Evolutionary conservation across 2,888 invertebrate genomes (phyloP).

Genomic region (Epicampocera succincta): DNA sequence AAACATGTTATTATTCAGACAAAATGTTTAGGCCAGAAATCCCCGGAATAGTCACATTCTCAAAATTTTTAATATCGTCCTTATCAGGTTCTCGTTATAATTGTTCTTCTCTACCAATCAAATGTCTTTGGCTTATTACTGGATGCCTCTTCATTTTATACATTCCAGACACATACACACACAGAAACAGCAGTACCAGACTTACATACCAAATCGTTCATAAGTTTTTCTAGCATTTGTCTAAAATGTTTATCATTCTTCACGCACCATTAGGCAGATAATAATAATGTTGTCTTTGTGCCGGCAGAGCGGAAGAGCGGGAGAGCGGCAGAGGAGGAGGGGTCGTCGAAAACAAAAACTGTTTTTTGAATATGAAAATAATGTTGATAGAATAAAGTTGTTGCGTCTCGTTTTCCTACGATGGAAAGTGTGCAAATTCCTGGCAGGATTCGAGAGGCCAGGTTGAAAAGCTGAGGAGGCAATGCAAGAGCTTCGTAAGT

Average conservation of each 20-base stretch:
- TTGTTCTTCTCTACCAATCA: background rate
- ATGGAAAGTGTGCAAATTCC: background rate
- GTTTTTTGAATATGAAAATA: background rate
- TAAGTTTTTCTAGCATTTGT: background rate
- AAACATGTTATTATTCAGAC: too few relatives aligned
- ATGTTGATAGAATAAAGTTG: background rate
- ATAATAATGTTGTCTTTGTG: slow-evolving; percentile 9
- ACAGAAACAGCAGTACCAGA: too few relatives aligned
- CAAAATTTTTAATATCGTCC: too few relatives aligned
- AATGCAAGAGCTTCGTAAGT: too few relatives aligned
- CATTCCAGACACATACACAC: slow-evolving; percentile 21
- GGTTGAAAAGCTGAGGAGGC: too few relatives aligned
- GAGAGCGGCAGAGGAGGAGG: too few relatives aligned
- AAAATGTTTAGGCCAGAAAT: too few relatives aligned
- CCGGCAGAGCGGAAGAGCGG: too few relatives aligned
- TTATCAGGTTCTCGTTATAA: background rate
- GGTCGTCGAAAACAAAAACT: too few relatives aligned
- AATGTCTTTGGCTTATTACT: background rate
- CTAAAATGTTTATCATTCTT: slow-evolving; percentile 28
- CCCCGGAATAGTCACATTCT: too few relatives aligned
- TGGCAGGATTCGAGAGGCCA: background rate
- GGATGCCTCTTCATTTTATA: background rate
- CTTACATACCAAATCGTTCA: background rate
- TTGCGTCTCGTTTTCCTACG: background rate
- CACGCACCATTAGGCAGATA: slow-evolving; percentile 26